Evolutionary conservation across 2,797 vertebrate genomes (phyloP), one percentile per base, ranked within the genome.

Genomic region (Thripadectes ignobilis): DNA sequence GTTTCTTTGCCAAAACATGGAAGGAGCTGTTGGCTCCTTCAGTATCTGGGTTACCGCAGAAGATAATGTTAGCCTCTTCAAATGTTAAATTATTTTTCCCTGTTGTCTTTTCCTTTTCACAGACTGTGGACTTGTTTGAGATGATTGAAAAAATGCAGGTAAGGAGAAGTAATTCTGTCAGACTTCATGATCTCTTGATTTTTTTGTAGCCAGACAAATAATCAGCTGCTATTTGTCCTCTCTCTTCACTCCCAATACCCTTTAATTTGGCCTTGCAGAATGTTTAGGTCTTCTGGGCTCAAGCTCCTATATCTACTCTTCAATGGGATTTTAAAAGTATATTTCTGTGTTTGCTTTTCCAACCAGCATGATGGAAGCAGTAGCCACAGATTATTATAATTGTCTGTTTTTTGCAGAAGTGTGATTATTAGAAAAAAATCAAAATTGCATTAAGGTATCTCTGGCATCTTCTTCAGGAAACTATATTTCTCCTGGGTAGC

Each of bases 111-210:
- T 91, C n/a, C 27, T 98, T 97, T 98, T 98, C 92, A 92, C 98
- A 99, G 99, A 98, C 98, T 94, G 96, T 97, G 91, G 99, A 99
- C 97, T 98, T 99, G 96, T 99, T 99, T 99, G 98, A 98, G 98
- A 99, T 99, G 99, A 99, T 99, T 98, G 99, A 99, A 98, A 99
- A 98, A 98, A 99, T 99, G 98, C 99, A 99, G 99, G 99, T 99
- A 98, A 98, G 98, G 93, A 91, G 63, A 54, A 72, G 14, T 81
- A 82, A 63, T 39, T 88, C 55, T 79, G 48, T 83, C 55, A 72
- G 0, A 34, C 8, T 82, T 79, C 5, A 7, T 4, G 6, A 27
- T 85, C 9, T 77, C 39, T 48, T 71, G 24, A 34, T 78, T 84
- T 91, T 91, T 88, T 89, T 32, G 15, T 52, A 69, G 36, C 39